These are phyloP conservation scores for Amphiprion percula DNA, from an alignment of 2,113 vertebrate species.

Conservation along the genomic window DNA sequence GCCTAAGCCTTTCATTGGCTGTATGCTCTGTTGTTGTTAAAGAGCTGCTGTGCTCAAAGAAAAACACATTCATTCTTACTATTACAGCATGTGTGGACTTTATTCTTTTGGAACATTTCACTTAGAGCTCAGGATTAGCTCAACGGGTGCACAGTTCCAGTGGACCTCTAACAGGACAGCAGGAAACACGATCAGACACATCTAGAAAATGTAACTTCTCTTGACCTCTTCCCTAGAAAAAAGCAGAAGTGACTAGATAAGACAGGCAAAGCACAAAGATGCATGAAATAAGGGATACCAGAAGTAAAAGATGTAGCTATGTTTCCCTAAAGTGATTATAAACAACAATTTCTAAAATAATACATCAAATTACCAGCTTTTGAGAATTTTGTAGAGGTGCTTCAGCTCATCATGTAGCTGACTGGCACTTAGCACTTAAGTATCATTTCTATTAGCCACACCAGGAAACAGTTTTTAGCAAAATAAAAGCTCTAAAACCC, in stretches of 20 bases:
- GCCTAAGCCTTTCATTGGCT: conserved; percentile 10
- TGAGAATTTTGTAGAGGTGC: not conserved
- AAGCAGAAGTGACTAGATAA: not conserved
- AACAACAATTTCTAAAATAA: not conserved
- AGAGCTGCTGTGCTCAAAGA: not conserved
- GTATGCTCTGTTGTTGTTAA: conserved; percentile 1
- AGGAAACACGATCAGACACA: not conserved
- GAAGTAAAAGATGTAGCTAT: too few relatives aligned
- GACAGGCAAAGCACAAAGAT: not conserved
- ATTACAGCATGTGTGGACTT: conserved; percentile 23
- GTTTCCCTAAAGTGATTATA: not conserved
- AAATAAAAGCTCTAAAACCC: not conserved
- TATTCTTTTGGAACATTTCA: conserved; percentile 17
- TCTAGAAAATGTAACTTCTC: not conserved
- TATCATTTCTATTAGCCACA: not conserved
- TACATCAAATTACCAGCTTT: not conserved
- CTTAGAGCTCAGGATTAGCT: conserved; percentile 38
- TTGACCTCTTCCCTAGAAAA: not conserved
- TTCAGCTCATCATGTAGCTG: not conserved
- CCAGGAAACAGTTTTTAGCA: not conserved
- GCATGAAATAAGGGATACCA: not conserved
- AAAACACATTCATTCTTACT: conserved; percentile 16
- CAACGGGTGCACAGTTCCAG: not conserved
- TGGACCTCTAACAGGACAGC: conserved; percentile 2
- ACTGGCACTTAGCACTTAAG: not conserved